Percentiles rank a stretch among this genome's conserved stretches.
These are phyloP conservation scores for Brachystomella parvula DNA, from an alignment of 1,140 invertebrate genomes.

Conservation along the genomic window DNA sequence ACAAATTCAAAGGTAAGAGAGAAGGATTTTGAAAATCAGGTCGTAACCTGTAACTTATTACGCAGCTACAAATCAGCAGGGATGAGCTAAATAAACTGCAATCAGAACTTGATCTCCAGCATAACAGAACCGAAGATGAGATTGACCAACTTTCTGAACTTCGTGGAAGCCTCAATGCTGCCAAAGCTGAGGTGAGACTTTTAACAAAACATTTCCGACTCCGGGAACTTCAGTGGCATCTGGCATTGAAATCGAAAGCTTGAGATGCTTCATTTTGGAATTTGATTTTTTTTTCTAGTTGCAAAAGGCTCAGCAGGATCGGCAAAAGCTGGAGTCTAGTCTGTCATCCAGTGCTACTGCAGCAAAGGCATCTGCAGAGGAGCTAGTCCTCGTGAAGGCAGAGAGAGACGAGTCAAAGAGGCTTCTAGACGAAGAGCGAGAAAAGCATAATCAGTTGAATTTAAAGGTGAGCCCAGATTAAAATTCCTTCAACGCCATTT, in stretches of 20 bases:
- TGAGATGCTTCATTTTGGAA: background rate
- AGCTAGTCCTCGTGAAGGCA: too few relatives aligned
- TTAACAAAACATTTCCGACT: background rate
- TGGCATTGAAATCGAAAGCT: background rate
- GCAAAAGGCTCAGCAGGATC: too few relatives aligned
- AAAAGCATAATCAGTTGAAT: slow-evolving; percentile 10
- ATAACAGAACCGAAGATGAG: background rate
- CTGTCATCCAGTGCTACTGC: too few relatives aligned
- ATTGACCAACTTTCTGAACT: background rate
- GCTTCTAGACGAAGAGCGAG: background rate
- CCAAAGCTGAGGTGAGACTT: background rate
- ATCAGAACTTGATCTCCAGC: background rate
- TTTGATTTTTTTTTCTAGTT: too few relatives aligned
- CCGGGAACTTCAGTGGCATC: background rate
- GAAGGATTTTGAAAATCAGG: too few relatives aligned
- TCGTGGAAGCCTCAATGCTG: background rate
- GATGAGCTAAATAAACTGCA: background rate
- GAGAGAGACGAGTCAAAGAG: slow-evolving; percentile 6
- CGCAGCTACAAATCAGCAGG: background rate
- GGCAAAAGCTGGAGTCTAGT: too few relatives aligned
- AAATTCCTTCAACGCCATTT: background rate
- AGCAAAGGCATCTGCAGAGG: too few relatives aligned
- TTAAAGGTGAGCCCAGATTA: slow-evolving; percentile 3
- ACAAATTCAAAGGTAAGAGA: too few relatives aligned
- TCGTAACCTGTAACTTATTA: too few relatives aligned